These are phyloP conservation scores for Notolabrus celidotus DNA, from an alignment of 2,797 vertebrate genomes.

Conservation along the genomic window DNA sequence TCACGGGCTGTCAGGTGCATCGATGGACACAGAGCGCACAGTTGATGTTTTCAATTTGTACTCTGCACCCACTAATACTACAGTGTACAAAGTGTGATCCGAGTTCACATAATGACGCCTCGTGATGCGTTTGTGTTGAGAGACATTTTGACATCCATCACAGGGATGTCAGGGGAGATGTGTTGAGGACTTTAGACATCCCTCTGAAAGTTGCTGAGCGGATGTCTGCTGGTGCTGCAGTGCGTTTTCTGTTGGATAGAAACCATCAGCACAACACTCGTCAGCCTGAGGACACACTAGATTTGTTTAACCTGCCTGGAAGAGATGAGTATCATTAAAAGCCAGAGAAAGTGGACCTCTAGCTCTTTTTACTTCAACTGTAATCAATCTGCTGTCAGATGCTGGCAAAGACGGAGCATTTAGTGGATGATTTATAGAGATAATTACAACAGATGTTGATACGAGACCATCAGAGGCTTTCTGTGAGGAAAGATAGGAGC, in stretches of 20 bases:
- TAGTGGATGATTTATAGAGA: no score
- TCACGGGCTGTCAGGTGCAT: slow-evolving; percentile 52
- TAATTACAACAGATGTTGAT: no score
- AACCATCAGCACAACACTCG: slow-evolving; percentile 16
- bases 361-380: slow-evolving; percentile 5
- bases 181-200: slow-evolving; percentile 13
- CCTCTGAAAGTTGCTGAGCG: slow-evolving; percentile 42
- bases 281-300: slow-evolving; percentile 20
- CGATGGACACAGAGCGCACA: slow-evolving; percentile 33
- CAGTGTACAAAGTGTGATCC: background rate
- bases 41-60: slow-evolving; percentile 27
- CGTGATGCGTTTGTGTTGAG: slow-evolving; percentile 11
- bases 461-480: no score
- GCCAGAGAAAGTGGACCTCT: slow-evolving; percentile 7
- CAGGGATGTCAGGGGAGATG: slow-evolving; percentile 16
- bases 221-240: slow-evolving; percentile 35
- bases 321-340: slow-evolving; percentile 6
- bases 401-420: no score
- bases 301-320: slow-evolving; percentile 7
- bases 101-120: background rate
- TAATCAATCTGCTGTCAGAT: slow-evolving; percentile 5
- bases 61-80: slow-evolving; percentile 1
- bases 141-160: slow-evolving; percentile 3
- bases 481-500: no score
- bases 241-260: slow-evolving; percentile 41